phyloP scores from a whole-genome alignment of 1,140 invertebrate genomes.

The Leptinotarsa texana region DNA sequence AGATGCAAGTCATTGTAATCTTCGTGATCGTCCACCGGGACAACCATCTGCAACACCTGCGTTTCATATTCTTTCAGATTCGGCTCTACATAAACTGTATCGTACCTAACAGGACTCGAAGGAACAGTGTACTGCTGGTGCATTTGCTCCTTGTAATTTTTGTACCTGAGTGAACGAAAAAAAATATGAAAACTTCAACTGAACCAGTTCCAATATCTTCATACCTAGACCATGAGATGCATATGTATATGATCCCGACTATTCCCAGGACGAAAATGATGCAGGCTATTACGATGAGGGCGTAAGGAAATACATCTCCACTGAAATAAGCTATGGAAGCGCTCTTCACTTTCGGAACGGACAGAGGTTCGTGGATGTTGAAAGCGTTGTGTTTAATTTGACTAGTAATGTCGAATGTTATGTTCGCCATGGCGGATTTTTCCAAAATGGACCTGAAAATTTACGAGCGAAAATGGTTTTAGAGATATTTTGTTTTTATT shows the following conservation, averaged over 20 bases:
- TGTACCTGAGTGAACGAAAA: conserved; percentile 63
- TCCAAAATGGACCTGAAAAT: conserved; percentile 59
- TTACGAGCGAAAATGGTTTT: background rate
- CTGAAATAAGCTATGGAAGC: conserved; percentile 66
- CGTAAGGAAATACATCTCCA: conserved; percentile 81
- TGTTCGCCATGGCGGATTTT: conserved; percentile 63
- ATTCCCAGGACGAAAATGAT: conserved; percentile 84
- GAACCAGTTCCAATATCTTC: conserved; percentile 33
- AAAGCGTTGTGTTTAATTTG: conserved; percentile 68
- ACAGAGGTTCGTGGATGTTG: conserved; percentile 70
- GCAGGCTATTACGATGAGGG: conserved; percentile 82
- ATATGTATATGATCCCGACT: conserved; percentile 87
- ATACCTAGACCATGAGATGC: conserved; percentile 89
- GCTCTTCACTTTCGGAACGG: conserved; percentile 56
- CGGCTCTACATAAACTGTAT: conserved; percentile 77
- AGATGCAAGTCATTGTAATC: conserved; percentile 77
- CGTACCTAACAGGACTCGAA: conserved; percentile 65
- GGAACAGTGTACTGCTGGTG: conserved; percentile 73
- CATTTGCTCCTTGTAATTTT: conserved; percentile 78
- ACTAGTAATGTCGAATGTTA: conserved; percentile 68
- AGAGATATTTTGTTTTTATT: background rate
- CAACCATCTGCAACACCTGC: conserved; percentile 88
- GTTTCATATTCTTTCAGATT: conserved; percentile 85
- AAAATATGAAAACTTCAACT: background rate
- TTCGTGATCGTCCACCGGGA: conserved; percentile 77